A percentile compares a stretch with the other conserved stretches of the same genome.
phyloP scores from a whole-genome alignment of 2,113 vertebrate species.

The rabbit (Oryctolagus cuniculus) region DNA sequence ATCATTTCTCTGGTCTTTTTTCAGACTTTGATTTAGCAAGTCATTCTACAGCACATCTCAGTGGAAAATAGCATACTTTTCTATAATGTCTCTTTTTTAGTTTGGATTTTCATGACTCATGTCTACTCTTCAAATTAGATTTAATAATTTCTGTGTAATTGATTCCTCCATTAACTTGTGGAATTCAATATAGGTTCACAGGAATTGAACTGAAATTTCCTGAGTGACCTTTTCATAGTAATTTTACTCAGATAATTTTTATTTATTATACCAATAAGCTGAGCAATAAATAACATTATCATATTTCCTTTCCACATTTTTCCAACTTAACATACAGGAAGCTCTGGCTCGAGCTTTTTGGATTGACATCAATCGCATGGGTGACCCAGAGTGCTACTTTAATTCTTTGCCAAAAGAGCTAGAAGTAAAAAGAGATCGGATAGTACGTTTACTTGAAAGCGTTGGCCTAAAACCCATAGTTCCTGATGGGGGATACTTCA shows the following conservation, averaged over 20 bases:
- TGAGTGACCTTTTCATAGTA: slow-evolving; percentile 16
- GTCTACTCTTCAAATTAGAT: slow-evolving; percentile 9
- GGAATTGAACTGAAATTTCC: slow-evolving; percentile 38
- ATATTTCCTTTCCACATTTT: slow-evolving; percentile 24
- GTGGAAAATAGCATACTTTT: background rate
- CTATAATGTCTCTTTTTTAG: background rate
- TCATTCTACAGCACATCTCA: background rate
- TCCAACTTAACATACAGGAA: slow-evolving; percentile 89
- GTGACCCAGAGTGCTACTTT: slow-evolving; percentile 95
- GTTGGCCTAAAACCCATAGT: slow-evolving; percentile 93
- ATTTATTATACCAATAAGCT: slow-evolving; percentile 37
- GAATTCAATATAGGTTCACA: background rate
- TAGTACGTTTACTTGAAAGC: slow-evolving; percentile 91
- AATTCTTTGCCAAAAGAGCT: slow-evolving; percentile 92
- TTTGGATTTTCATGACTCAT: slow-evolving; percentile 26
- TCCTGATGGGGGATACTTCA: slow-evolving; percentile 98
- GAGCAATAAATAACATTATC: slow-evolving; percentile 19
- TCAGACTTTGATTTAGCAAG: slow-evolving; percentile 34
- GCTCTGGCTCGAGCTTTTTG: slow-evolving; percentile 94
- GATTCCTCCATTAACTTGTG: slow-evolving; percentile 30
- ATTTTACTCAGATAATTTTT: slow-evolving; percentile 2
- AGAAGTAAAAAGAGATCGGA: slow-evolving; percentile 93
- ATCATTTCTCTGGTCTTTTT: background rate
- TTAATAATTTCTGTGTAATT: background rate
- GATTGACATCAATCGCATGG: slow-evolving; percentile 92